Percentiles rank a stretch among this genome's conserved stretches.
Conservation (phyloP, 2,797 vertebrate species). For the Rousettus madagascariensis region DNA sequence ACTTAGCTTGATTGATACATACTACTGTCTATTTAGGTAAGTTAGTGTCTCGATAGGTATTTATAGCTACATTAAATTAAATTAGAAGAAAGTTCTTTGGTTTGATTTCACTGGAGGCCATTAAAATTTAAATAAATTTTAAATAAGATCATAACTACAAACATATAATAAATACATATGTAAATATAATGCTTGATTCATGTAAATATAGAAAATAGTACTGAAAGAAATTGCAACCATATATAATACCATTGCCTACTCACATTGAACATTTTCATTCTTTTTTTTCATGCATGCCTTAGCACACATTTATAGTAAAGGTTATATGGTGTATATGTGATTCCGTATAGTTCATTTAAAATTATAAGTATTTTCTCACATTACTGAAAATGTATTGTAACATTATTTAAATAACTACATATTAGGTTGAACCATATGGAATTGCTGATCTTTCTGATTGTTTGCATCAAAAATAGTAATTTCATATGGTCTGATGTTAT, state of each 20-base stretch:
- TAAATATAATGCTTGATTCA: background rate
- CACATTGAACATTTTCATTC: background rate
- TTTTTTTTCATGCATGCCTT: background rate
- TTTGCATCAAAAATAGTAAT: background rate
- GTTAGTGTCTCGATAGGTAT: background rate
- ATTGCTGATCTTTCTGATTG: background rate
- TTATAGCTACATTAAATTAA: background rate
- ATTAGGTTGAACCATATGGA: background rate
- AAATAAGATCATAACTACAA: background rate
- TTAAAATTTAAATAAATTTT: background rate
- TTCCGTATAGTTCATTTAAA: background rate
- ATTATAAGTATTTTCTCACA: background rate
- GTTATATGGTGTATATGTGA: background rate
- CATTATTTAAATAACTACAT: background rate
- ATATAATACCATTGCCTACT: background rate
- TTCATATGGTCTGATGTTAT: background rate
- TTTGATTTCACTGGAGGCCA: background rate
- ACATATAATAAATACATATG: background rate
- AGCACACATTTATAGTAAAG: background rate
- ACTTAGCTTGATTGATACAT: background rate
- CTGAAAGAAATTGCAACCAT: background rate
- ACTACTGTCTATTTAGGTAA: background rate
- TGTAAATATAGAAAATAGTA: background rate
- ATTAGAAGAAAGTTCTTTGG: background rate
- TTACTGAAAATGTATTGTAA: background rate